Evolutionary conservation across 64 coral and sea anemone species (phyloP), one percentile per base, ranked within the genome.

Genomic region (Pocillopora damicornis): DNA sequence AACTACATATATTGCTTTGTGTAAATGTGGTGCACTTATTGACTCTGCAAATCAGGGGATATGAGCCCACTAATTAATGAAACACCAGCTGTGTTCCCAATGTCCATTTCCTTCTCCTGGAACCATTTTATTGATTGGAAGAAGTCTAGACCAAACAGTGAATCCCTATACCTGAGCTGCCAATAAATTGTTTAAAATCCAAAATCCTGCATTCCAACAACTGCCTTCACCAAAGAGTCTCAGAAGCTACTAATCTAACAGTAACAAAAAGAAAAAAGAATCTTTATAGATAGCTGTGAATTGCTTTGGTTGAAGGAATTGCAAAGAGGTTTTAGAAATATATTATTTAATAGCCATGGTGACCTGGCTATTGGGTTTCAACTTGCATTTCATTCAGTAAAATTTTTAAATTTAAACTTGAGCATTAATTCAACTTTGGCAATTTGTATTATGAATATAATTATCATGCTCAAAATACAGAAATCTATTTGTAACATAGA

Each of bases 41-140:
- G 35, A 68, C 65, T 66, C n/a, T 13, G 11, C 20, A 58, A 42
- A 56, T 71, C 63, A 85, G 45, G 20, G 36, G 37, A 51, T 58
- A n/a, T 36, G 65, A 85, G 18, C 63, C 64, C 37, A 71, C 81
- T 85, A 73, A 85, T 85, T 85, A 51, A 57, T 37, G n/a, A 83
- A 26, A 73, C 36, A 72, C 64, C 81, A 73, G 81, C 65, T 85
- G 64, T 58, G 67, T 25, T 1, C 8, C 37, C 14, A 22, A 62
- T 26, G 80, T 20, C 80, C 14, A 83, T 83, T 67, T 69, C 65
- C 15, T 42, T 83, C 63, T 63, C 20, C 11, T 7, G 37, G 68
- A 83, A 71, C 37, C 81, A 85, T 72, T 85, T 51, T 85, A 85
- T 85, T 85, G 81, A 85, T 73, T 85, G 64, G 58, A 42, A 73